These are phyloP conservation scores for Nemotelus nigrinus DNA, from an alignment of 2,888 invertebrate species.

Conservation along the genomic window DNA sequence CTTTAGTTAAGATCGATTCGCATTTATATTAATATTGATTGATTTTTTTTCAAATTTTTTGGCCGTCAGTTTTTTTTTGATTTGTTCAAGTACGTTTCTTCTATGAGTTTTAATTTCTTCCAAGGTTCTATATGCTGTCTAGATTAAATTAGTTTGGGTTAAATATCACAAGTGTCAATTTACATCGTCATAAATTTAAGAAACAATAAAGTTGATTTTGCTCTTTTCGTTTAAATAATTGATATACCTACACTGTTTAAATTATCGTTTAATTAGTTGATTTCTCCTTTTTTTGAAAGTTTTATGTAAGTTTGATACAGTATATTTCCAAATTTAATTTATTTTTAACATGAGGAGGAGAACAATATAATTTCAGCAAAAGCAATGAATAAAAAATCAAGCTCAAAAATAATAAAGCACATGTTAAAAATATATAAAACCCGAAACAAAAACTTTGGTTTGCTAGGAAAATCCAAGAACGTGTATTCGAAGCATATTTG, in stretches of 20 bases:
- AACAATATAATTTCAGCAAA: too few species aligned
- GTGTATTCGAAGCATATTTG: too few species aligned
- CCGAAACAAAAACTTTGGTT: too few species aligned
- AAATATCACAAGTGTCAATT: constrained; percentile 36
- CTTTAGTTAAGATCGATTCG: not conserved
- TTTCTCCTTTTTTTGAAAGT: too few species aligned
- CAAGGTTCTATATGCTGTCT: not conserved
- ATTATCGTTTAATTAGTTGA: too few species aligned
- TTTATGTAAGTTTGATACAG: not conserved
- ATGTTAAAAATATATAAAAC: too few species aligned
- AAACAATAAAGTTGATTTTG: constrained; percentile 14
- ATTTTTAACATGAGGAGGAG: not conserved
- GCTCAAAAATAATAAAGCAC: too few species aligned
- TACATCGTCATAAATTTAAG: constrained; percentile 19
- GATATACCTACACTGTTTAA: not conserved
- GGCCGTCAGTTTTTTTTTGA: not conserved
- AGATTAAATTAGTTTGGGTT: not conserved
- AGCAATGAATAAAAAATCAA: too few species aligned
- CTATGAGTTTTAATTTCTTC: not conserved
- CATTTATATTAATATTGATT: not conserved
- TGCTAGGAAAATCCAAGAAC: too few species aligned
- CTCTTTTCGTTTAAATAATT: constrained; percentile 5
- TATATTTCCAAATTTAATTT: not conserved
- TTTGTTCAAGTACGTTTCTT: not conserved
- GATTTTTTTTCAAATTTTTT: not conserved